A percentile compares a stretch with the other conserved stretches of the same genome.
Evolutionary conservation across 2,888 invertebrate species (phyloP).

Genomic region (Metacarcinus magister): DNA sequence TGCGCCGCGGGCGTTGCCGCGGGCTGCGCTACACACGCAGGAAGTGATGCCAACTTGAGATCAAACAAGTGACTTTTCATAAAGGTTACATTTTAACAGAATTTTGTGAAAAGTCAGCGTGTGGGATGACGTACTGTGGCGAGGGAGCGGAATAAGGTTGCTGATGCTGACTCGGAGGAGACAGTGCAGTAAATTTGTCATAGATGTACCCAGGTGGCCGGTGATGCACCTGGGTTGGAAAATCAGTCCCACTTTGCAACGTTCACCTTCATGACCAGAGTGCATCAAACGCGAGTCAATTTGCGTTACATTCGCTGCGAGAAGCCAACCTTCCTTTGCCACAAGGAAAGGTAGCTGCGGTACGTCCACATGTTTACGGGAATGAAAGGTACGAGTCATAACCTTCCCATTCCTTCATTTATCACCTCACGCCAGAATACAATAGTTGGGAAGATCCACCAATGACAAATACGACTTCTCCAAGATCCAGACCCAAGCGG

Average conservation of each 20-base stretch:
- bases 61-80: background rate
- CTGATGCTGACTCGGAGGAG: background rate
- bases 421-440: background rate
- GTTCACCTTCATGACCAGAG: constrained; percentile 12
- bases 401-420: constrained; percentile 4
- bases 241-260: constrained; percentile 19
- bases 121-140: background rate
- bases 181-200: background rate
- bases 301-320: background rate
- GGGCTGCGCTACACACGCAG: constrained; percentile 59
- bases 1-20: constrained; percentile 56
- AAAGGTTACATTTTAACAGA: constrained; percentile 32
- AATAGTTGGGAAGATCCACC: constrained; percentile 38
- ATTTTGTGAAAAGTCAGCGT: background rate
- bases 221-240: background rate
- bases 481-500: constrained; percentile 39
- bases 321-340: background rate
- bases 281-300: constrained; percentile 1
- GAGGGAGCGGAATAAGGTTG: background rate
- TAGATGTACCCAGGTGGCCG: constrained; percentile 12
- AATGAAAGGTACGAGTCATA: background rate
- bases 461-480: constrained; percentile 46
- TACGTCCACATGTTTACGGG: background rate
- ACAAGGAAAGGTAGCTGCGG: background rate
- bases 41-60: constrained; percentile 68